Evolutionary conservation across 2,113 vertebrate species (phyloP).

Genomic region (Saiga tatarica): DNA sequence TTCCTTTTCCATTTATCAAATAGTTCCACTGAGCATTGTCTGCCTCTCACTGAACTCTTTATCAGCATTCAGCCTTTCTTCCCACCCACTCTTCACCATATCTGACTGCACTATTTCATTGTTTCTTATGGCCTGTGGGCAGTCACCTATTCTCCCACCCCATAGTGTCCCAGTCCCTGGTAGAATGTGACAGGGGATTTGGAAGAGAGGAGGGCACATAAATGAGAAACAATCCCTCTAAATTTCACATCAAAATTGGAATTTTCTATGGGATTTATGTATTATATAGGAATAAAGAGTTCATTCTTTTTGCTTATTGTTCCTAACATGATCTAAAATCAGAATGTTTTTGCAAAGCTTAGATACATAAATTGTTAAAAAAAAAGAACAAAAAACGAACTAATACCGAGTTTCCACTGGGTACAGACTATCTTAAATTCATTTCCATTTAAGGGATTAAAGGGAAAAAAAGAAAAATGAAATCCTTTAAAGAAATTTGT

Average conservation of each 20-base stretch:
- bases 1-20: constrained; percentile 60
- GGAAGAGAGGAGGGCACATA: background rate
- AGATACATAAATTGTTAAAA: constrained; percentile 23
- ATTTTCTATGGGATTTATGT: background rate
- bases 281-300: background rate
- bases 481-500: constrained; percentile 29
- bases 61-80: constrained; percentile 48
- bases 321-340: background rate
- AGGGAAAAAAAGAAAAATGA: background rate
- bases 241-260: constrained; percentile 1
- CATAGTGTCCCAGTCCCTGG: background rate
- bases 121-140: constrained; percentile 16
- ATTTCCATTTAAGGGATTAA: constrained; percentile 15
- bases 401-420: constrained; percentile 19
- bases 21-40: constrained; percentile 50
- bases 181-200: background rate
- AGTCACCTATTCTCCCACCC: background rate
- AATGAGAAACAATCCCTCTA: background rate
- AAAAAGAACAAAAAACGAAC: background rate
- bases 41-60: constrained; percentile 1
- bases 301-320: background rate
- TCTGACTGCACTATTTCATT: background rate
- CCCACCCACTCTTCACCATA: background rate
- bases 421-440: background rate
- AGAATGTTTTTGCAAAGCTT: background rate